phyloP scores from a whole-genome alignment of 2,888 invertebrate genomes.

The Hoplodrina ambigua region DNA sequence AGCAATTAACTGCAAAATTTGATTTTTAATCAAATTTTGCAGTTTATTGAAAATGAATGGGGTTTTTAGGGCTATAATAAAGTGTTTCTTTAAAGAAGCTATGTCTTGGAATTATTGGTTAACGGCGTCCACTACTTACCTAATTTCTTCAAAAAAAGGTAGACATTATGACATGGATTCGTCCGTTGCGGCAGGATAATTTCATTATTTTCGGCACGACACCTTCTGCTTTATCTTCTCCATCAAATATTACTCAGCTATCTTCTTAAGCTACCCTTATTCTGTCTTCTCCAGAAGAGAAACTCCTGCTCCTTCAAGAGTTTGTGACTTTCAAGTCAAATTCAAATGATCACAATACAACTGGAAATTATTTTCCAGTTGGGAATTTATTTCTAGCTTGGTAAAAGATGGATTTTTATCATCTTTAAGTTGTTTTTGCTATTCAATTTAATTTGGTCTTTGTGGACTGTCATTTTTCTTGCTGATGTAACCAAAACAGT shows the following conservation, averaged over 20 bases:
- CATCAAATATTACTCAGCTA: not conserved
- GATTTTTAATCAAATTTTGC: no score
- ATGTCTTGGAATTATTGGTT: no score
- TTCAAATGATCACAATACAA: constrained; percentile 4
- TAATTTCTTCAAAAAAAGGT: no score
- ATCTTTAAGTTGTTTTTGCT: not conserved
- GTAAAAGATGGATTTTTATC: not conserved
- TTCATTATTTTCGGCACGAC: not conserved
- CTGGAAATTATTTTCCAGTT: constrained; percentile 3
- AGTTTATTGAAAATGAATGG: no score
- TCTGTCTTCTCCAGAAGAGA: not conserved
- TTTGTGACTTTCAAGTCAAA: not conserved
- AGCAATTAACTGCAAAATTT: no score
- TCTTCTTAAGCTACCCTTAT: not conserved
- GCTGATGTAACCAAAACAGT: not conserved
- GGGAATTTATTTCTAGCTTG: constrained; percentile 10
- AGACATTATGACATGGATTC: no score
- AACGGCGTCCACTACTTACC: no score
- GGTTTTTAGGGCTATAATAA: no score
- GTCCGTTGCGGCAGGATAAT: no score
- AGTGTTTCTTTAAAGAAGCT: no score
- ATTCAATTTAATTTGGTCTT: not conserved
- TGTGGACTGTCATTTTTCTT: not conserved
- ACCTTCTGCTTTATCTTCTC: not conserved
- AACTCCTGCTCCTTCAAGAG: not conserved